A percentile compares a stretch with the other conserved stretches of the same genome.
These are phyloP conservation scores for Ladona fulva DNA, from an alignment of 1,140 invertebrate species.

Conservation along the genomic window DNA sequence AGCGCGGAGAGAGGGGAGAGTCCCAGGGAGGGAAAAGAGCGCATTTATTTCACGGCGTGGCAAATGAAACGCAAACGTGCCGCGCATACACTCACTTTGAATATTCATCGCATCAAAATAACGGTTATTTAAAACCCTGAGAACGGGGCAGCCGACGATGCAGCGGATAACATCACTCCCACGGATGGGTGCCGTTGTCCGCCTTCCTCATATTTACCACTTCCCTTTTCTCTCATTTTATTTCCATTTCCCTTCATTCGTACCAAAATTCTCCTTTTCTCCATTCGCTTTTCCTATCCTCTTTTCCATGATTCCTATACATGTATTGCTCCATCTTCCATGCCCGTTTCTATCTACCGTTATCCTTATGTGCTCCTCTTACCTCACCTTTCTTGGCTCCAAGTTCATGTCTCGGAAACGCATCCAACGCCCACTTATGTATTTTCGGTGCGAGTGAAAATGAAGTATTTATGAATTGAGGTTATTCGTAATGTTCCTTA, in stretches of 20 bases:
- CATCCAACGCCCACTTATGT: too few relatives aligned
- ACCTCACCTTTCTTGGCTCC: neutral
- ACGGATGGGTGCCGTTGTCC: neutral
- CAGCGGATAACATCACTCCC: neutral
- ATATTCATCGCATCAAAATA: slow-evolving; percentile 10
- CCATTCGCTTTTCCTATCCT: neutral
- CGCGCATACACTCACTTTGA: neutral
- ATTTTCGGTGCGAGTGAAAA: too few relatives aligned
- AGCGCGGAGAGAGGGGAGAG: neutral
- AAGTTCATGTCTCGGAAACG: too few relatives aligned
- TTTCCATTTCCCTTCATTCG: neutral
- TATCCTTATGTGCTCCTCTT: neutral
- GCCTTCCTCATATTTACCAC: neutral
- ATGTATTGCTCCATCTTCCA: neutral
- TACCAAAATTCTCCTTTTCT: neutral
- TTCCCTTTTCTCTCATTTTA: neutral
- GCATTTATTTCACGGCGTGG: neutral
- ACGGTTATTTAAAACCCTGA: slow-evolving; percentile 1
- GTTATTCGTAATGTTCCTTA: too few relatives aligned
- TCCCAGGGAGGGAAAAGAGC: neutral
- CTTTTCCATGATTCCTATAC: neutral
- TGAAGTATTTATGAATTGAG: too few relatives aligned
- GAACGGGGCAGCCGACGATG: neutral
- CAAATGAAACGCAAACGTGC: neutral
- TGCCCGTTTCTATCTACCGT: neutral